These are phyloP conservation scores for Sylvia atricapilla DNA, from an alignment of 2,113 vertebrate genomes.

Conservation along the genomic window DNA sequence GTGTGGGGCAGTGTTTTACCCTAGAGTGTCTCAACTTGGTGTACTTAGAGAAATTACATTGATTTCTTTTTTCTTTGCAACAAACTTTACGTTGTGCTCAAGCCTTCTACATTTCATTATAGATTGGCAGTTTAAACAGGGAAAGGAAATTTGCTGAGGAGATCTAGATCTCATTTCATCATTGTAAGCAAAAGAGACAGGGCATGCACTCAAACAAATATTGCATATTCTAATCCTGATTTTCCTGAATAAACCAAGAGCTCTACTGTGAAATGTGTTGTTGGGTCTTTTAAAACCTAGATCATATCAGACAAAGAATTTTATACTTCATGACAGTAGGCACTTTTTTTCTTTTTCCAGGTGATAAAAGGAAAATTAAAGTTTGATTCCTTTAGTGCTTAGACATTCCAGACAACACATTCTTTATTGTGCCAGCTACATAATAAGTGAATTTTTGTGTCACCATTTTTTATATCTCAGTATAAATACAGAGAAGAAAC, in stretches of 20 bases:
- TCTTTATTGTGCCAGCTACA: background rate
- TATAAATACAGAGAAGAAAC: background rate
- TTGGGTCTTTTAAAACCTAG: background rate
- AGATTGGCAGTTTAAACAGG: background rate
- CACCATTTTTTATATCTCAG: background rate
- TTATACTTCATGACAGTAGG: background rate
- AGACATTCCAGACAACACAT: background rate
- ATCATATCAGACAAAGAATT: conserved; percentile 5
- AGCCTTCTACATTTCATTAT: background rate
- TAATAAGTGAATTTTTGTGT: background rate
- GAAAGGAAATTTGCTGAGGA: background rate
- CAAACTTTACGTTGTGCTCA: background rate
- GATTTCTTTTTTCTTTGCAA: background rate
- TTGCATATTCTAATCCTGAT: background rate
- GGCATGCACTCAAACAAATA: background rate
- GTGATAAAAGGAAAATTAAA: conserved; percentile 26
- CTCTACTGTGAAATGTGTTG: background rate
- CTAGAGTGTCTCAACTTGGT: background rate
- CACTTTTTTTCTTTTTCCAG: background rate
- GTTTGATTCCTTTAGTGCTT: background rate
- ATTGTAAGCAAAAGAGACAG: background rate
- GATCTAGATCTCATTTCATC: background rate
- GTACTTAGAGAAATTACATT: background rate
- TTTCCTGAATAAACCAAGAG: background rate
- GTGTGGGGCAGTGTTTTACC: background rate